Percentiles rank a stretch among this genome's conserved stretches.
Conservation (phyloP, 2,797 vertebrate species). For the Centropyge bicolor region DNA sequence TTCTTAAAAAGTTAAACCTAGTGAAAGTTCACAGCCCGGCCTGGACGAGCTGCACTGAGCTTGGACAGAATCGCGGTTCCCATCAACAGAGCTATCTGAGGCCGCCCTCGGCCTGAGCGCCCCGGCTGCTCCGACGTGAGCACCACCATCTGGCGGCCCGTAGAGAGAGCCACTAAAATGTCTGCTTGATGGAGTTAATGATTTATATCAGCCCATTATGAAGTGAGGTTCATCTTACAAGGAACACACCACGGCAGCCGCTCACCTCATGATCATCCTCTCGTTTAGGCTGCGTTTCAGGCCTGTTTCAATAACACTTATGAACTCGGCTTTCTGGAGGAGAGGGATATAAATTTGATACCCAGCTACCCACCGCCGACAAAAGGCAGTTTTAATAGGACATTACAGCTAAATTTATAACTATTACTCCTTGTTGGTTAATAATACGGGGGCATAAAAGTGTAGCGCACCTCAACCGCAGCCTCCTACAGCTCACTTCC, state of each 20-base stretch:
- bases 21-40: not conserved
- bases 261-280: slow-evolving; percentile 53
- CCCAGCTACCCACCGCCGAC: not conserved
- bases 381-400: not conserved
- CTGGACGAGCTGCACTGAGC: not conserved
- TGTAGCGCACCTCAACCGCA: slow-evolving; percentile 4
- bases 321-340: slow-evolving; percentile 10
- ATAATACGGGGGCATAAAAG: slow-evolving; percentile 17
- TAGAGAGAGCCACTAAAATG: slow-evolving; percentile 71
- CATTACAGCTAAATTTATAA: slow-evolving; percentile 2
- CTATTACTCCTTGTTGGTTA: not conserved
- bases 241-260: slow-evolving; percentile 47
- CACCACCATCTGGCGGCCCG: slow-evolving; percentile 81
- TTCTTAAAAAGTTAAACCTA: slow-evolving; percentile 12
- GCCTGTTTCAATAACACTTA: slow-evolving; percentile 40
- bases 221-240: slow-evolving; percentile 59
- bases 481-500: slow-evolving; percentile 43
- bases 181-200: slow-evolving; percentile 82
- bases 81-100: slow-evolving; percentile 73
- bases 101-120: slow-evolving; percentile 34
- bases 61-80: slow-evolving; percentile 47
- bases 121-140: slow-evolving; percentile 66
- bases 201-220: slow-evolving; percentile 79
- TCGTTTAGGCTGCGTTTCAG: slow-evolving; percentile 32
- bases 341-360: slow-evolving; percentile 15